phyloP scores from a whole-genome alignment of 1,140 invertebrate genomes.

The Zeugodacus cucurbitae region DNA sequence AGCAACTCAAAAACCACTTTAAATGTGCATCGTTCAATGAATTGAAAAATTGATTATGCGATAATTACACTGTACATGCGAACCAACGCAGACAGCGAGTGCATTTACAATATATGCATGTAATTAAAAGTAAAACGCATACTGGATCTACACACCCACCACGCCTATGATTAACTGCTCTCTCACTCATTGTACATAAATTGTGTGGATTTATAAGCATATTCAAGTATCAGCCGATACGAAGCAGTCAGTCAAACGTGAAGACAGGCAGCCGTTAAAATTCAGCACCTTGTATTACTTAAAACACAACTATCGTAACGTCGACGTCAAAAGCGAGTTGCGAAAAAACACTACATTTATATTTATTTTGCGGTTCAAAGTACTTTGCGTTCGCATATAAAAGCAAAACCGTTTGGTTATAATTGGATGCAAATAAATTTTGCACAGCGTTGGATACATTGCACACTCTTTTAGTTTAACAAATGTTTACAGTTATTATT shows the following conservation, averaged over 20 bases:
- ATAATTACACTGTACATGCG: constrained; percentile 34
- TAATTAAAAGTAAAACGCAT: background rate
- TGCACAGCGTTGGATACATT: too few species aligned
- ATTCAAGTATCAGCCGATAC: background rate
- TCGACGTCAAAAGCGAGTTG: background rate
- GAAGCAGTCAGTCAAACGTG: background rate
- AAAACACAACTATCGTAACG: background rate
- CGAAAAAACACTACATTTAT: background rate
- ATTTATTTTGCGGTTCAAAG: constrained; percentile 1
- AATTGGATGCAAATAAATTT: background rate
- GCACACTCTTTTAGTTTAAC: too few species aligned
- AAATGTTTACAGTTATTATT: too few species aligned
- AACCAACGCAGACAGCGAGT: background rate
- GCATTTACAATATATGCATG: background rate
- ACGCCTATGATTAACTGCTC: background rate
- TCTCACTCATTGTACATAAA: background rate
- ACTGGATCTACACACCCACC: background rate
- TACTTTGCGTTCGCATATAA: background rate
- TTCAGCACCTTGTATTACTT: background rate
- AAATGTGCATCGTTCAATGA: constrained; percentile 43
- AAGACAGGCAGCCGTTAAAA: background rate
- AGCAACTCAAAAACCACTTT: constrained; percentile 4
- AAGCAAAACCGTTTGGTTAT: background rate
- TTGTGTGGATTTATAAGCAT: background rate
- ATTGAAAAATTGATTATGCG: constrained; percentile 53